Evolutionary conservation across 2,888 invertebrate species (phyloP).

Genomic region (Cyclophora albipunctata): DNA sequence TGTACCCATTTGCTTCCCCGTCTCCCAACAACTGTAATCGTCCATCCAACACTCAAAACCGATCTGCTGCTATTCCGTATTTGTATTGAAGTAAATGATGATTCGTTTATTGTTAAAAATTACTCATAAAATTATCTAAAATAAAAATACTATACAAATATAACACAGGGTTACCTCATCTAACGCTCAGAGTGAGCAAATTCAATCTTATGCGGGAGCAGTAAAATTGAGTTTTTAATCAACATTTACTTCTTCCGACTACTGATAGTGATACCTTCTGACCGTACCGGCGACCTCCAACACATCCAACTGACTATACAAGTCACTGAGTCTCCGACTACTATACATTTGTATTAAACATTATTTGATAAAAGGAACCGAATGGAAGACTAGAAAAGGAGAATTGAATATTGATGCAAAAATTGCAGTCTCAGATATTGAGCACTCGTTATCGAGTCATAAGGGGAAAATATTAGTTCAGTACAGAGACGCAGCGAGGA

Average conservation of each 20-base stretch:
- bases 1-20: constrained; percentile 61
- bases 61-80: constrained; percentile 36
- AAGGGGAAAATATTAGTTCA: constrained; percentile 6
- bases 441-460: constrained; percentile 4
- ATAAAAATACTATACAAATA: constrained; percentile 18
- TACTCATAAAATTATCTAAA: constrained; percentile 17
- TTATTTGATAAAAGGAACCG: constrained; percentile 5
- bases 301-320: neutral
- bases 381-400: constrained; percentile 20
- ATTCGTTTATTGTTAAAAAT: constrained; percentile 24
- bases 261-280: constrained; percentile 21
- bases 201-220: constrained; percentile 24
- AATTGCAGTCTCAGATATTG: constrained; percentile 1
- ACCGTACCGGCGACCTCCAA: constrained; percentile 24
- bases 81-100: constrained; percentile 56
- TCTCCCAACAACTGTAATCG: constrained; percentile 62
- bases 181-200: constrained; percentile 15
- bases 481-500: too few relatives aligned
- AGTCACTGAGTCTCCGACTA: constrained; percentile 2
- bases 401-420: constrained; percentile 1
- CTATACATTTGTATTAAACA: neutral
- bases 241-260: constrained; percentile 48
- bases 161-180: constrained; percentile 14
- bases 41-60: constrained; percentile 63
- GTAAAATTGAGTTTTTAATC: constrained; percentile 29